phyloP scores from a whole-genome alignment of 2,797 vertebrate genomes.

The Cossypha niveicapilla region DNA sequence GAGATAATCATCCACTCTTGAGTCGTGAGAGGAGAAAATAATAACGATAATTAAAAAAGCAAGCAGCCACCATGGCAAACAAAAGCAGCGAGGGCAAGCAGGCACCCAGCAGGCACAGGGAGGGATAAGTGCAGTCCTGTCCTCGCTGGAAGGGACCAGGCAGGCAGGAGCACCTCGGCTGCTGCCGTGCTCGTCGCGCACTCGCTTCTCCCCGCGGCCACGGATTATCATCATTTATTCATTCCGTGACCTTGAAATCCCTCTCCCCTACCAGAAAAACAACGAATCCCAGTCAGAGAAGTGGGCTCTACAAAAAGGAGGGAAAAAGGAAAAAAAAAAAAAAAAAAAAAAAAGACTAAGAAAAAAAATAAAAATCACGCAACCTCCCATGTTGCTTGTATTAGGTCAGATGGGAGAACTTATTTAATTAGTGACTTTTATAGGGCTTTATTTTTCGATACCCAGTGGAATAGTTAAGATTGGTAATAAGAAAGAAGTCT shows the following conservation, averaged over 20 bases:
- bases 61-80: neutral
- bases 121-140: neutral
- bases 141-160: neutral
- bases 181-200: rapidly evolving
- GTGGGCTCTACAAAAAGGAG: conserved; percentile 7
- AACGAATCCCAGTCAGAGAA: conserved; percentile 2
- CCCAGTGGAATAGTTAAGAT: conserved; percentile 59
- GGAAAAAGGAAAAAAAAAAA: neutral
- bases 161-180: neutral
- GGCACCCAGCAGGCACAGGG: rapidly evolving
- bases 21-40: neutral
- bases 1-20: neutral
- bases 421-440: conserved; percentile 67
- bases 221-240: conserved; percentile 57
- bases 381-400: conserved; percentile 52
- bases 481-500: conserved; percentile 61
- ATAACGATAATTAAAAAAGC: neutral
- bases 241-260: conserved; percentile 68
- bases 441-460: conserved; percentile 59
- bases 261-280: conserved; percentile 57
- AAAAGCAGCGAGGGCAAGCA: neutral
- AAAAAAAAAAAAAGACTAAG: neutral
- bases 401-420: conserved; percentile 64
- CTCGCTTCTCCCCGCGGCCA: neutral
- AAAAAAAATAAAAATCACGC: neutral